Evolutionary conservation across 2,797 vertebrate genomes (phyloP), one percentile per base, ranked within the genome.

Genomic region (Chaetodon trifasciatus): DNA sequence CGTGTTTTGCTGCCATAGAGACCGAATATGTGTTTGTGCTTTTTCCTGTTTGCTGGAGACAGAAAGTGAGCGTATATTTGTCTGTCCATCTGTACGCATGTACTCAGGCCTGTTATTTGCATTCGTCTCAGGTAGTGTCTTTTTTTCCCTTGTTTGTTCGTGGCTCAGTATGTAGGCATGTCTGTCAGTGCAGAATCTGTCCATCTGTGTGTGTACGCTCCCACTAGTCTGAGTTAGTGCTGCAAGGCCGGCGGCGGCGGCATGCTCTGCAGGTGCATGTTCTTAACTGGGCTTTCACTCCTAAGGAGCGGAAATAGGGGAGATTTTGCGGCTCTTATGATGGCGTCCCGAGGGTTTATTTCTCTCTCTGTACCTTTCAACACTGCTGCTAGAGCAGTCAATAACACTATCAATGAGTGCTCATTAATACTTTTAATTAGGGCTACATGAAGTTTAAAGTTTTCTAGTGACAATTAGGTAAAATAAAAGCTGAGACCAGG

Each of bases 201-300:
- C 85, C 79, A 71, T 87, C 82, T 91, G 88, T 77, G 58, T 46
- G 39, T 76, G 86, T 70, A 44, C 62, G 16, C 72, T 76, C 78
- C 78, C 74, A 56, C 39, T 2, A 17, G 77, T 79, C 80, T 85
- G 86, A 75, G 85, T 81, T 55, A 74, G 82, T 67, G 81, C 83
- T n/a, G 50, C 6, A 77, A 81, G 68, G 75, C 81, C 40, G 63
- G 60, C 47, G 28, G 28, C 28, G 13, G 40, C 28, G 13, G 40
- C 57, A 56, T 4, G 75, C 86, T 89, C 86, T 69, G 83, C 92
- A 91, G 89, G 91, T 88, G 89, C 74, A 56, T 55, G 76, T 76
- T 85, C 86, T 89, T 82, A 89, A 86, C 85, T 46, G 63, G 76
- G 81, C 65, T 89, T 87, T 83, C 71, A 61, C 78, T 81, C 79